Percentiles rank a stretch among this genome's conserved stretches.
Evolutionary conservation across 1,140 invertebrate species (phyloP).

Genomic region (Tetramorium simillimum): DNA sequence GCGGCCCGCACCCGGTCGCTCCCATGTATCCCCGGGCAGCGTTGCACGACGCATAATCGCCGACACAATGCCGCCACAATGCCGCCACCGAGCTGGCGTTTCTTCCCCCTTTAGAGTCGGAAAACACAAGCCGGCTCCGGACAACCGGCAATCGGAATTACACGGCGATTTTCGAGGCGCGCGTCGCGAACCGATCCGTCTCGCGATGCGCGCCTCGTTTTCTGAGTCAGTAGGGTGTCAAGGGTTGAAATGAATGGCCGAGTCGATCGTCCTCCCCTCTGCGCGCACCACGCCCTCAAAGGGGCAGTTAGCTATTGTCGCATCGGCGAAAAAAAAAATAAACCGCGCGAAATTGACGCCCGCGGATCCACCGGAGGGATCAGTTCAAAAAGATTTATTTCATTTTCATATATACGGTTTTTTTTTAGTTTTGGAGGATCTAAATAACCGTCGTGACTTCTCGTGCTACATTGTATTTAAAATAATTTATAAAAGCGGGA

Average conservation of each 20-base stretch:
- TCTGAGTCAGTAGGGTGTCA: constrained; percentile 35
- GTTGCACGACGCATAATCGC: constrained; percentile 29
- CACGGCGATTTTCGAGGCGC: constrained; percentile 68
- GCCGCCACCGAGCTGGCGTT: constrained; percentile 23
- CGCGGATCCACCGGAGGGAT: constrained; percentile 24
- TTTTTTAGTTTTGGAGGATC: not conserved
- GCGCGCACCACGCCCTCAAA: constrained; percentile 30
- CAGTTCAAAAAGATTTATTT: constrained; percentile 37
- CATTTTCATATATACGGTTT: not conserved
- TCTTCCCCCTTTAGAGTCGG: constrained; percentile 22
- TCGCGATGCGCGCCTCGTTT: constrained; percentile 48
- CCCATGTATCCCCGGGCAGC: constrained; percentile 29
- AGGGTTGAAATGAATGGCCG: constrained; percentile 42
- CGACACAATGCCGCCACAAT: constrained; percentile 52
- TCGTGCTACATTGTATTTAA: not conserved
- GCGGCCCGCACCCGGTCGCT: constrained; percentile 49
- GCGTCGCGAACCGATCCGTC: constrained; percentile 39
- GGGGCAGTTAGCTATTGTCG: constrained; percentile 45
- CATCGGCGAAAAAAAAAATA: constrained; percentile 27
- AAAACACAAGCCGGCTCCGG: constrained; percentile 31
- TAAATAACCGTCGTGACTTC: constrained; percentile 4
- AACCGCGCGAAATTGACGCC: constrained; percentile 43
- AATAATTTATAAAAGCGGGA: not conserved
- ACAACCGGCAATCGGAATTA: constrained; percentile 67
- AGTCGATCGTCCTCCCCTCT: constrained; percentile 24